These are phyloP conservation scores for Drosophila nigrodunni DNA, from an alignment of 1,140 invertebrate species.

Conservation along the genomic window DNA sequence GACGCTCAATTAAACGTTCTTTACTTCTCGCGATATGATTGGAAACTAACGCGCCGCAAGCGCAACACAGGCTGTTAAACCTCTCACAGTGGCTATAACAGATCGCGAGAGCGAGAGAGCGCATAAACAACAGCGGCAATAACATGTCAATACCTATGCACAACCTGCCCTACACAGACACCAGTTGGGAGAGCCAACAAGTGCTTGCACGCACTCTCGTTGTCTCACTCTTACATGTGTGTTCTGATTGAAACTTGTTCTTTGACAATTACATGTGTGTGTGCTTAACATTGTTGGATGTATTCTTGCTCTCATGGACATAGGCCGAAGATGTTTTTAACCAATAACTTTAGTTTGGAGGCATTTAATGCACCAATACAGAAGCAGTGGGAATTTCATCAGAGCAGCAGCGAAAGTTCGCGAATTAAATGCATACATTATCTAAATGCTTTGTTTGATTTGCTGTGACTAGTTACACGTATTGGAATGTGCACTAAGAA, in stretches of 20 bases:
- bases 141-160: slow-evolving; percentile 16
- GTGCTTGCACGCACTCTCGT: slow-evolving; percentile 19
- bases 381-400: slow-evolving; percentile 60
- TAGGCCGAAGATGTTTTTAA: slow-evolving; percentile 23
- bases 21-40: background rate
- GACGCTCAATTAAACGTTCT: slow-evolving; percentile 1
- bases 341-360: slow-evolving; percentile 39
- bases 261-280: slow-evolving; percentile 60
- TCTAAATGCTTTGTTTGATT: background rate
- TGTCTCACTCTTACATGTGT: slow-evolving; percentile 37
- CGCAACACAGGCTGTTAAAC: slow-evolving; percentile 1
- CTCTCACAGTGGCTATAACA: background rate
- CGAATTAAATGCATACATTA: slow-evolving; percentile 2
- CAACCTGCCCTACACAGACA: slow-evolving; percentile 44
- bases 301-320: background rate
- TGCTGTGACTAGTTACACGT: background rate
- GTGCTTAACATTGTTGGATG: slow-evolving; percentile 26
- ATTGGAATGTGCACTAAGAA: too few species aligned
- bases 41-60: slow-evolving; percentile 2
- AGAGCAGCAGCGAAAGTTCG: slow-evolving; percentile 55
- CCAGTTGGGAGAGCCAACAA: slow-evolving; percentile 49
- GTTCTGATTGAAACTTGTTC: slow-evolving; percentile 20
- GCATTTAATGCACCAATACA: slow-evolving; percentile 58
- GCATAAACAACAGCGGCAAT: background rate
- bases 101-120: slow-evolving; percentile 19